A percentile compares a stretch with the other conserved stretches of the same genome.
Evolutionary conservation across 1,140 invertebrate species (phyloP).

Genomic region (Leptopilina boulardi): DNA sequence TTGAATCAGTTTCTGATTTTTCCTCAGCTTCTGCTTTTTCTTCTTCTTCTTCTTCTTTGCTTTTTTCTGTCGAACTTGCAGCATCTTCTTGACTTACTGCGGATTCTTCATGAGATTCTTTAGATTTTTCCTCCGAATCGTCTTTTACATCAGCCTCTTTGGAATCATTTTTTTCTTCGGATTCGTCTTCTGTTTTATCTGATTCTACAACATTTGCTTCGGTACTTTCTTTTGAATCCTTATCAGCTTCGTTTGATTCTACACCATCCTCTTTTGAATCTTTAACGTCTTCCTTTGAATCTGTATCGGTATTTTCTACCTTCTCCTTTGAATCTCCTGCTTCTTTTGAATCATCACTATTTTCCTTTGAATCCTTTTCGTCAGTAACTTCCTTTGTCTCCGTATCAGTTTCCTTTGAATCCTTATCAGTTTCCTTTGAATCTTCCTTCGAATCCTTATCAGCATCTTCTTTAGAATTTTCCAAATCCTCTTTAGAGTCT

Average conservation of each 20-base stretch:
- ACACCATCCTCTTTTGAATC: constrained; percentile 45
- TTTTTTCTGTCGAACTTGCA: constrained; percentile 52
- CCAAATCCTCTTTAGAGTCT: constrained; percentile 27
- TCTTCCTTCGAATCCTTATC: constrained; percentile 30
- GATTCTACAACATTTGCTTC: constrained; percentile 32
- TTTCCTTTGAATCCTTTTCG: constrained; percentile 44
- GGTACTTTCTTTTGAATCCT: constrained; percentile 44
- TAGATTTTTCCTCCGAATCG: constrained; percentile 38
- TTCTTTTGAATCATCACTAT: constrained; percentile 29
- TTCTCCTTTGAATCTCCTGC: constrained; percentile 31
- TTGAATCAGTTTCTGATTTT: constrained; percentile 35
- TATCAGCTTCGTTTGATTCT: constrained; percentile 39
- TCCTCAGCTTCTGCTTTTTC: constrained; percentile 37
- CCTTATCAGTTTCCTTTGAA: neutral
- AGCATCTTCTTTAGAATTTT: constrained; percentile 28
- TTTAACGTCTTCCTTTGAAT: constrained; percentile 41
- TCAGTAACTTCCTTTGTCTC: constrained; percentile 29
- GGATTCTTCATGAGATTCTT: neutral
- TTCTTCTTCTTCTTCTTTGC: constrained; percentile 52
- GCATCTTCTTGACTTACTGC: neutral
- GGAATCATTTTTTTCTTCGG: constrained; percentile 19
- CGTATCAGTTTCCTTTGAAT: too few relatives aligned
- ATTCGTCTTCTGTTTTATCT: constrained; percentile 30
- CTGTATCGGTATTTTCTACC: constrained; percentile 44
- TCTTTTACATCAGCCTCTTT: constrained; percentile 40